Evolutionary conservation across 2,113 vertebrate species (phyloP), one percentile per base, ranked within the genome.

Genomic region (Paradoxurus hermaphroditus): DNA sequence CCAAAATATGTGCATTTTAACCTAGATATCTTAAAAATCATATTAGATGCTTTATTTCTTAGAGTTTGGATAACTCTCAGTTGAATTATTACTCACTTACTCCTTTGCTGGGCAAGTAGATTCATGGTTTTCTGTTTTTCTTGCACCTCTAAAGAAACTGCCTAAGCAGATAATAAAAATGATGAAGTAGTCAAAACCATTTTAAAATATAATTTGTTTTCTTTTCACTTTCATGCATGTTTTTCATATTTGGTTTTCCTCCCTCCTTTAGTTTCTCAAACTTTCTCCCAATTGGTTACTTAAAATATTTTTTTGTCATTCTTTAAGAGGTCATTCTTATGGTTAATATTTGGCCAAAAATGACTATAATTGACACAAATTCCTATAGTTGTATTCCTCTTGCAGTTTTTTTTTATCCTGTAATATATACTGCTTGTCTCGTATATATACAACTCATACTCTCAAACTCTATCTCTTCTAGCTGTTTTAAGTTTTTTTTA

Each of bases 41-140:
- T 44, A 75, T 49, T 29, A 62, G 63, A 67, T 65, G 6, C 27
- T 83, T 84, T 49, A 59, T 84, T 93, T 95, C 36, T 29, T 75
- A 1, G 8, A 96, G 39, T 89, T 94, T 75, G 29, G 12, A 81
- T 85, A 94, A 73, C 63, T 95, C 18, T 91, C 36, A 94, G 31
- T 1, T 62, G 53, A 93, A 84, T 91, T 65, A 87, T 25, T 86
- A 36, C 78, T 79, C 27, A 79, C 49, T 49, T 65, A 44, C 68
- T 77, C 4, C 81, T 93, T 78, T 84, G 7, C 49, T 44, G 21
- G 59, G 3, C 10, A 95, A 44, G 3, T 23, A 63, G 5, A 0
- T 36, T 93, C 5, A 29, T 85, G 29, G 7, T 87, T 95, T 97
- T 49, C 41, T 53, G 0, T 29, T 91, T 85, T 34, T 34, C 53